Evolutionary conservation across 1,140 invertebrate species (phyloP).

Genomic region (Elymnias hypermnestra): DNA sequence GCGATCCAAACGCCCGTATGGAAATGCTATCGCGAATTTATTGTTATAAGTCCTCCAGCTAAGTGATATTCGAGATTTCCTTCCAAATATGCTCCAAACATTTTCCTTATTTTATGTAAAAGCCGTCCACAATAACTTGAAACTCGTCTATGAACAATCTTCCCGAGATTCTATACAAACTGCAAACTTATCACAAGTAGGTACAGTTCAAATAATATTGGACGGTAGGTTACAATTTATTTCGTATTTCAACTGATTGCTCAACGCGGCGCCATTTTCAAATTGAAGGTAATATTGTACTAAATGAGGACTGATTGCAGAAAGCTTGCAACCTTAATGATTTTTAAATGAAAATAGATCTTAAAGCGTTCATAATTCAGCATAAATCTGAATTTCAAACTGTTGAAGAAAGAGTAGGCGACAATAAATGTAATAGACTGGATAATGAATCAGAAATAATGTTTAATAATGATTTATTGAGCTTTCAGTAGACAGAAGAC

Average conservation of each 20-base stretch:
- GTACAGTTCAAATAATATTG: slow-evolving; percentile 11
- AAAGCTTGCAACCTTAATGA: slow-evolving; percentile 9
- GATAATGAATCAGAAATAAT: slow-evolving; percentile 33
- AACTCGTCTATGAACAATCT: slow-evolving; percentile 11
- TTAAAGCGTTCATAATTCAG: slow-evolving; percentile 5
- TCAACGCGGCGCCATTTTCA: slow-evolving; percentile 16
- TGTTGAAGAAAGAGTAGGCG: slow-evolving; percentile 14
- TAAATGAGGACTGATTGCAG: slow-evolving; percentile 23
- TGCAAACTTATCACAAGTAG: slow-evolving; percentile 14
- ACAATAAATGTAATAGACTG: slow-evolving; percentile 30
- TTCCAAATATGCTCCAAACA: slow-evolving; percentile 48
- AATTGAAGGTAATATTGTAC: slow-evolving; percentile 25
- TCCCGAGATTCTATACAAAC: slow-evolving; percentile 3
- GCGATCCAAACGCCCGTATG: slow-evolving; percentile 50
- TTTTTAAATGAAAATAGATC: slow-evolving; percentile 1
- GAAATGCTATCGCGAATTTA: slow-evolving; percentile 69
- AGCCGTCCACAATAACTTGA: slow-evolving; percentile 30
- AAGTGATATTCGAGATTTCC: slow-evolving; percentile 71
- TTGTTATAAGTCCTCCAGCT: slow-evolving; percentile 65
- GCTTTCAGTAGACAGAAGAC: not conserved
- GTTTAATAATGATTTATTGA: slow-evolving; percentile 38
- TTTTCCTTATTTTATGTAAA: slow-evolving; percentile 49
- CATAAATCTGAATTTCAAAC: slow-evolving; percentile 12
- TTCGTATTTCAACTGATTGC: slow-evolving; percentile 20
- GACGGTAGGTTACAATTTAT: slow-evolving; percentile 14